phyloP scores from a whole-genome alignment of 2,797 vertebrate species.

The Eulemur albifrons region DNA sequence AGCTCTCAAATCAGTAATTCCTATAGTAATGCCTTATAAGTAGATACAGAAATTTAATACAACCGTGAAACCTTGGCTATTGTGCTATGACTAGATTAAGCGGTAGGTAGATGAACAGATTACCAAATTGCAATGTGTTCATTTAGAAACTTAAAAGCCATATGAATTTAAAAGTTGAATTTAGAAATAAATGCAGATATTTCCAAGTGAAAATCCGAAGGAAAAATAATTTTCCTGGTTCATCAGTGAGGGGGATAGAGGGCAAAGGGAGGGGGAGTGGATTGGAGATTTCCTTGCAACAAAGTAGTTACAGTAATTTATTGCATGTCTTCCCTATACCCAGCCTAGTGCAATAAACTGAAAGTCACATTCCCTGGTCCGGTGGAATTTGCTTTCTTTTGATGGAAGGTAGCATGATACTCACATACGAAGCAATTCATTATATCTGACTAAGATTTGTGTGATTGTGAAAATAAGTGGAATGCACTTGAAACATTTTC shows the following conservation, averaged over 20 bases:
- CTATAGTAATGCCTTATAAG: not conserved
- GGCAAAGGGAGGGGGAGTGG: not conserved
- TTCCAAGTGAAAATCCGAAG: conserved; percentile 11
- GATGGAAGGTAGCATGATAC: not conserved
- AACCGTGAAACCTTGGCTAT: not conserved
- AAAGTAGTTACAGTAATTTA: not conserved
- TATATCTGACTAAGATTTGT: not conserved
- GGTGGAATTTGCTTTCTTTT: not conserved
- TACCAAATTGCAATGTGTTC: not conserved
- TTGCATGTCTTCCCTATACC: not conserved
- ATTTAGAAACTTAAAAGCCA: not conserved
- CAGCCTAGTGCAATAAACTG: not conserved
- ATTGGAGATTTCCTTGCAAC: not conserved
- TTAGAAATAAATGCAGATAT: conserved; percentile 1
- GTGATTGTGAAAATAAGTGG: not conserved
- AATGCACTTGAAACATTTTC: not conserved
- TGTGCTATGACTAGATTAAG: not conserved
- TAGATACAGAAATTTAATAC: not conserved
- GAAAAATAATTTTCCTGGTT: not conserved
- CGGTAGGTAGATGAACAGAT: not conserved
- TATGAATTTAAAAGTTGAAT: not conserved
- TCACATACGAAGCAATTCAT: not conserved
- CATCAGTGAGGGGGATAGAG: not conserved
- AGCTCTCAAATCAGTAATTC: not conserved
- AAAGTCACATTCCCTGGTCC: not conserved